Evolutionary conservation across 92 coral and sea anemone species (phyloP), one percentile per base, ranked within the genome.

Genomic region (Epizoanthus rinbou): DNA sequence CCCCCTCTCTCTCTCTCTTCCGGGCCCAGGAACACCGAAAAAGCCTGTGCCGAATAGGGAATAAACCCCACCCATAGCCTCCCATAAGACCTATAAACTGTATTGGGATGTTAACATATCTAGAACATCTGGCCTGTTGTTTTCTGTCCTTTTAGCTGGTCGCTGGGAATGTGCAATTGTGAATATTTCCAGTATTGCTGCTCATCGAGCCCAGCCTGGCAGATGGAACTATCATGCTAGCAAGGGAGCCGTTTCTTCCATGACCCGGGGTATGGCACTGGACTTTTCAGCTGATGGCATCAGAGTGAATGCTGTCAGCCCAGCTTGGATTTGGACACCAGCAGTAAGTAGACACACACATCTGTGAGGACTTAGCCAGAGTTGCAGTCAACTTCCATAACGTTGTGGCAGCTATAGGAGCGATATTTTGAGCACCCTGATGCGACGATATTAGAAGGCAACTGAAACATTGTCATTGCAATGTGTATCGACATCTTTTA

Each of bases 251-350:
- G 84, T 90, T 10, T 68, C 86, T 13, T 47, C 93, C 17, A 64
- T 90, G 90, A 79, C 89, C 43, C 87, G 76, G 66, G 85, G 88
- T 33, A 90, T 90, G 93, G 91, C 89, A 28, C 69, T 88, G 28
- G 89, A 88, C 72, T 59, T 88, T n/a, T 57, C 91, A 23, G 86
- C 70, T 14, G 85, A 87, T 84, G 93, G 93, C 15, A 90, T 90
- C 47, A 45, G 91, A 79, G 93, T 90, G 3, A 87, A 90, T 35
- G 88, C 93, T 1, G 66, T 90, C 24, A 73, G 93, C 54, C 93
- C 93, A 33, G 93, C 62, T 0, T 78, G 75, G 82, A 87, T 64
- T 59, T 90, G 74, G 74, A 84, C 88, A 15, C 70, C 80, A n/a
- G 60, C 41, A 70, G 93, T 90, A 67, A 50, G 84, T 56, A 21